Evolutionary conservation across 2,113 vertebrate species (phyloP), one percentile per base, ranked within the genome.

Genomic region (Tragulus kanchil): DNA sequence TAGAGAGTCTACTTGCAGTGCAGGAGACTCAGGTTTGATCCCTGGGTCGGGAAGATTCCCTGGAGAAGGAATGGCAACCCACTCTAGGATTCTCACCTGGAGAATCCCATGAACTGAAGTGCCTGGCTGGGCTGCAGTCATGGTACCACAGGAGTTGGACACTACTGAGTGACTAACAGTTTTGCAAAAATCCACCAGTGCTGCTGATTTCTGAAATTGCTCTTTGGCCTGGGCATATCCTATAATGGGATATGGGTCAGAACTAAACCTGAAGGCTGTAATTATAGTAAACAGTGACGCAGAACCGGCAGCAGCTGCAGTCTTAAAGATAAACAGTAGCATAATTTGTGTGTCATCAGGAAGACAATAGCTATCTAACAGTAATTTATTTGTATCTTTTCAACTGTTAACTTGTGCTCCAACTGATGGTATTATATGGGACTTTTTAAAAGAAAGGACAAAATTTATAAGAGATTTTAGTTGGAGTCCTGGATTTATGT

Each of bases 211-310:
- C 96, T 21, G 3, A 97, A 0, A 0, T 90, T 98, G 97, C 50
- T 92, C 71, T 97, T 73, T 97, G 86, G 71, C 91, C 87, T 75
- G 97, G 96, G 95, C 96, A 67, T 95, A 93, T 97, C 96, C 94
- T 88, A 89, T 96, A 93, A 95, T 95, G 89, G 97, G 90, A 97
- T 98, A 42, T 97, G 92, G 98, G 97, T 98, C 98, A 98, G 77
- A 96, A 64, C 84, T 82, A 97, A 90, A 93, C 96, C 77, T 69
- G 90, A 62, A 96, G 58, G 93, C 11, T 92, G 79, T 95, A 96
- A 97, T 62, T 19, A 50, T 85, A 93, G 65, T 91, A 96, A 97
- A 94, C 50, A 94, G 45, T 93, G 79, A 94, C 0, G 26, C 88
- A 61, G 67, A 97, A 59, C 48, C 92, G 90, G 85, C 91, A 96